phyloP scores from a whole-genome alignment of 2,113 vertebrate genomes.

The Plectropomus leopardus region DNA sequence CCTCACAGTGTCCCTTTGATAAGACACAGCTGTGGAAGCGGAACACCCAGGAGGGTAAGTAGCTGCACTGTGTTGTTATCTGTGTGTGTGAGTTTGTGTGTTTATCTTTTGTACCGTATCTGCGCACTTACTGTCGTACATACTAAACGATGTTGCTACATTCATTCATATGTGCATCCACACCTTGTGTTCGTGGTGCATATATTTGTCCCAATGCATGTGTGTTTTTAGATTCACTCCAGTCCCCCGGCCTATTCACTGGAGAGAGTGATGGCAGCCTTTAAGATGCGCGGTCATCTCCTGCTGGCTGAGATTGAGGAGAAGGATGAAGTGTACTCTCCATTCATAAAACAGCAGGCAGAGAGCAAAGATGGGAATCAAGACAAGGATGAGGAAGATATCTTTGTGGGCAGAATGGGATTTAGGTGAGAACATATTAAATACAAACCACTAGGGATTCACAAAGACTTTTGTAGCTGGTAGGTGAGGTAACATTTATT shows the following conservation, averaged over 20 bases:
- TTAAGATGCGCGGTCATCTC: constrained; percentile 88
- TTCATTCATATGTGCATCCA: background rate
- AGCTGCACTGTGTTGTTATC: background rate
- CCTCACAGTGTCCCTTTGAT: constrained; percentile 86
- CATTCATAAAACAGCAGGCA: constrained; percentile 79
- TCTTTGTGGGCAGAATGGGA: background rate
- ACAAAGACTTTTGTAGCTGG: background rate
- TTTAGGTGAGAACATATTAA: constrained; percentile 59
- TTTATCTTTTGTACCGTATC: background rate
- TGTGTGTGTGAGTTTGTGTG: background rate
- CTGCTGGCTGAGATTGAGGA: constrained; percentile 89
- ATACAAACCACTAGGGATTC: background rate
- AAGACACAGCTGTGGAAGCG: constrained; percentile 49
- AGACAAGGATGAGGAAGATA: constrained; percentile 45
- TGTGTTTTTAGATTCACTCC: constrained; percentile 84
- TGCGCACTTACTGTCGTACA: background rate
- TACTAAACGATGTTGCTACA: background rate
- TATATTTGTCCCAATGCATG: background rate
- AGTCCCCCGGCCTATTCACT: constrained; percentile 85
- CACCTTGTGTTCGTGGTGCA: background rate
- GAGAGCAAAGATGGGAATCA: constrained; percentile 71
- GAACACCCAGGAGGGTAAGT: constrained; percentile 84
- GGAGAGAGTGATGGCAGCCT: constrained; percentile 88
- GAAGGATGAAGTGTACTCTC: constrained; percentile 88
- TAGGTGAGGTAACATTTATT: constrained; percentile 8